Percentiles rank a stretch among this genome's conserved stretches.
Evolutionary conservation across 2,113 vertebrate genomes (phyloP).

Genomic region (Neolamprologus caudopunctatus): DNA sequence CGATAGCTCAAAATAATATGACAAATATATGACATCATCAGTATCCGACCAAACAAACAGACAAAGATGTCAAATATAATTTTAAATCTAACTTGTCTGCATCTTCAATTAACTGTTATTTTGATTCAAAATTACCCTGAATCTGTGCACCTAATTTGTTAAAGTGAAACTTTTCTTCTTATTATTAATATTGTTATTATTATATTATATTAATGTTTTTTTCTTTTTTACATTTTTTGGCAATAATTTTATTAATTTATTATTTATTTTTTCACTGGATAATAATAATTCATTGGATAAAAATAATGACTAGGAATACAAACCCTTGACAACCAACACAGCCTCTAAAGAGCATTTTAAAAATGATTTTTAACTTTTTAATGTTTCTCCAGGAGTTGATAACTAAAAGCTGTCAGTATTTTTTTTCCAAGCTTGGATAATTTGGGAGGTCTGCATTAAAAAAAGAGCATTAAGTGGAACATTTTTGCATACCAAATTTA

Average conservation of each 20-base stretch:
- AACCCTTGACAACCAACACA: neutral
- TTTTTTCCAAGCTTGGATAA: neutral
- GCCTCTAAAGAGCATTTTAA: neutral
- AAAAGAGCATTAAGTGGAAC: neutral
- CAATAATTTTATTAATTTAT: neutral
- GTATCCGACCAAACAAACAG: neutral
- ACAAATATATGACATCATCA: neutral
- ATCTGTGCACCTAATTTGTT: fast-evolving
- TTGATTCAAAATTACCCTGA: neutral
- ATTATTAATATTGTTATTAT: neutral
- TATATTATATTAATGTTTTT: neutral
- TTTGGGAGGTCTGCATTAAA: neutral
- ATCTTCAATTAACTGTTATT: neutral
- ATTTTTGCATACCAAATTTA: neutral
- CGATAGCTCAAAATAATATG: neutral
- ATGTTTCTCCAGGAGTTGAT: neutral
- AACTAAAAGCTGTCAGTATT: neutral
- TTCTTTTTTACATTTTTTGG: neutral
- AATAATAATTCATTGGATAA: neutral
- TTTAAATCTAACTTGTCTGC: neutral
- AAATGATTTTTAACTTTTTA: neutral
- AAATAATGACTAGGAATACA: neutral
- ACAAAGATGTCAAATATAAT: neutral
- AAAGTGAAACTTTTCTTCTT: fast-evolving
- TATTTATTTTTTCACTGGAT: neutral